Evolutionary conservation across 2,797 vertebrate species (phyloP).

Genomic region (Tamandua tetradactyla): DNA sequence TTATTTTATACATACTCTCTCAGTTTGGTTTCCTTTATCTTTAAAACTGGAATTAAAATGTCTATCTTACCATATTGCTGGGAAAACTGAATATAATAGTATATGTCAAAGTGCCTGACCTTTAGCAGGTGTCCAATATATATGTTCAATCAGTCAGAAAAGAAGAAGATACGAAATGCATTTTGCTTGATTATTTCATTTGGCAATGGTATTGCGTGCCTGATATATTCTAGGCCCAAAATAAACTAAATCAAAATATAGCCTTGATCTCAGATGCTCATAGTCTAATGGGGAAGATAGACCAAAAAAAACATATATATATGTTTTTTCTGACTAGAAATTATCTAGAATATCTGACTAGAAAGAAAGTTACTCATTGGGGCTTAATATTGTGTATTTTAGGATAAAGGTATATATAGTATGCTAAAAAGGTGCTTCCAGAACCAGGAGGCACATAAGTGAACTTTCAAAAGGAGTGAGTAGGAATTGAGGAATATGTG

Average conservation of each 20-base stretch:
- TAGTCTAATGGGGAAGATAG: neutral
- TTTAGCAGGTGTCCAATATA: neutral
- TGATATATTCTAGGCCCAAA: neutral
- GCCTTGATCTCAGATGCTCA: neutral
- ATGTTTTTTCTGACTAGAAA: too few species aligned
- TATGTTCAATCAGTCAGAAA: neutral
- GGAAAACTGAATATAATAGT: neutral
- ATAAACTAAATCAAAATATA: conserved; percentile 1
- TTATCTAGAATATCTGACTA: too few species aligned
- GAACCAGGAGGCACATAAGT: neutral
- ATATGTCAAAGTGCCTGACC: neutral
- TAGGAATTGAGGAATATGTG: neutral
- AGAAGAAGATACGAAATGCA: neutral
- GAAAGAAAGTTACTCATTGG: neutral
- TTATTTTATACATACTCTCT: neutral
- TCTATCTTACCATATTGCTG: neutral
- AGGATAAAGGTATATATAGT: neutral
- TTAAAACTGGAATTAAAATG: neutral
- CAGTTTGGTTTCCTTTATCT: conserved; percentile 27
- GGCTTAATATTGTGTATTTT: conserved; percentile 50
- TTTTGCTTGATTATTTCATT: neutral
- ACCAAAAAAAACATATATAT: neutral
- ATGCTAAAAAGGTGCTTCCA: neutral
- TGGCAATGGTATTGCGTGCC: neutral
- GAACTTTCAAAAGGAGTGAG: neutral